phyloP scores from a whole-genome alignment of 2,797 vertebrate species.

The Tokudaia muenninki region DNA sequence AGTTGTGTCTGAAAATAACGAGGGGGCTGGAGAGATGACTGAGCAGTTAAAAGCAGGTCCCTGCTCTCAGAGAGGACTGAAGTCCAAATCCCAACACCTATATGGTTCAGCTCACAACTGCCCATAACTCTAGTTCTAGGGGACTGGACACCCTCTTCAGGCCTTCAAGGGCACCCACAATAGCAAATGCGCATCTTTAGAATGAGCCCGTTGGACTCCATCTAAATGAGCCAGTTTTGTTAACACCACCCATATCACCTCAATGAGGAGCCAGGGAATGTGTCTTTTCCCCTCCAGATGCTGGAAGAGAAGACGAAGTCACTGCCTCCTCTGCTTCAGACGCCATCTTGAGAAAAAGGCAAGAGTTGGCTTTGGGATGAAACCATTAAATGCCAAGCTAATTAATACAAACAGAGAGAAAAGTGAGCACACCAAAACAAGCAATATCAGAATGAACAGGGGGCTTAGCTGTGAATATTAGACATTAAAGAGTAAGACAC shows the following conservation, averaged over 20 bases:
- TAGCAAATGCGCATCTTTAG: background rate
- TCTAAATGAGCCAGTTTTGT: background rate
- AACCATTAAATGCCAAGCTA: background rate
- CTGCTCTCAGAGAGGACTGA: background rate
- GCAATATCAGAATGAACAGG: background rate
- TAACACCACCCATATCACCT: rapidly evolving
- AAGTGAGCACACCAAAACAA: background rate
- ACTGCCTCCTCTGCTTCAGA: background rate
- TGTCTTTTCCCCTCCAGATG: background rate
- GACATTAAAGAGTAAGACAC: background rate
- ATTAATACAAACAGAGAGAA: background rate
- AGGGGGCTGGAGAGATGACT: background rate
- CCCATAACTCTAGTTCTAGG: background rate
- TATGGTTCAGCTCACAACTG: background rate
- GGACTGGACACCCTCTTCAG: background rate
- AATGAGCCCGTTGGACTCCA: background rate
- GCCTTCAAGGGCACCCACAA: background rate
- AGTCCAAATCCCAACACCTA: background rate
- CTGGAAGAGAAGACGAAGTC: background rate
- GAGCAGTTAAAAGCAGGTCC: background rate
- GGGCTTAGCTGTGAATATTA: background rate
- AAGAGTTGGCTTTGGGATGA: background rate
- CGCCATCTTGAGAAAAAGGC: background rate
- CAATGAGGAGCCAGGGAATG: background rate
- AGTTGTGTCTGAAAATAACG: background rate